Evolutionary conservation across 2,888 invertebrate genomes (phyloP).

Genomic region (Masnerella sp.): DNA sequence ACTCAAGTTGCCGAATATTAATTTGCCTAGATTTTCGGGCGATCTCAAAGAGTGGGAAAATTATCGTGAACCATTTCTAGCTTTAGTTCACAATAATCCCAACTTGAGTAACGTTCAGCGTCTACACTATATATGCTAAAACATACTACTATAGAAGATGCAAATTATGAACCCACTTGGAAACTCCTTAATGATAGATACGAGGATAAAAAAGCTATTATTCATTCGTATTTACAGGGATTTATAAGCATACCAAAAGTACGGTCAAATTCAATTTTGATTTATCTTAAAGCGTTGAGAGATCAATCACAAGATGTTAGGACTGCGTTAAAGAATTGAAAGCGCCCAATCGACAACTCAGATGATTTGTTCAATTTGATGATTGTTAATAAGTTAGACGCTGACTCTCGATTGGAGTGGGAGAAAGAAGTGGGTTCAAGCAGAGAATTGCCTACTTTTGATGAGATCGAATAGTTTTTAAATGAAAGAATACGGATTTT

Average conservation of each 20-base stretch:
- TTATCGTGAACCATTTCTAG: constrained; percentile 1
- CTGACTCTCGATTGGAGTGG: too few species aligned
- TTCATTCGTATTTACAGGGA: background rate
- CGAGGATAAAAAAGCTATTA: background rate
- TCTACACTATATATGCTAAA: constrained; percentile 1
- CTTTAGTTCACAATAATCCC: background rate
- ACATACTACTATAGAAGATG: background rate
- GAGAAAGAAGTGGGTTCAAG: too few species aligned
- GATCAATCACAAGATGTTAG: constrained; percentile 2
- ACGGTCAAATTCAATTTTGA: too few species aligned
- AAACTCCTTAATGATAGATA: background rate
- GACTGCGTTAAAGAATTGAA: background rate
- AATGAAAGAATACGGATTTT: too few species aligned
- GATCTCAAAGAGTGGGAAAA: background rate
- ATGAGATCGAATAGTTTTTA: too few species aligned
- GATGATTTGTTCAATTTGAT: too few species aligned
- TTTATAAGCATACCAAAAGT: constrained; percentile 1
- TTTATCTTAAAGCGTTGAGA: background rate
- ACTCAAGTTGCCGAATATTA: background rate
- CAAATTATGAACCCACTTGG: constrained; percentile 1
- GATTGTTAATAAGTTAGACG: too few species aligned
- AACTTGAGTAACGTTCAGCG: constrained; percentile 5
- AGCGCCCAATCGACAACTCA: background rate
- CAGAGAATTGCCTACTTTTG: too few species aligned
- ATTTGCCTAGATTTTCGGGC: constrained; percentile 3